phyloP scores from a whole-genome alignment of 2,113 vertebrate species.

The Origma solitaria region DNA sequence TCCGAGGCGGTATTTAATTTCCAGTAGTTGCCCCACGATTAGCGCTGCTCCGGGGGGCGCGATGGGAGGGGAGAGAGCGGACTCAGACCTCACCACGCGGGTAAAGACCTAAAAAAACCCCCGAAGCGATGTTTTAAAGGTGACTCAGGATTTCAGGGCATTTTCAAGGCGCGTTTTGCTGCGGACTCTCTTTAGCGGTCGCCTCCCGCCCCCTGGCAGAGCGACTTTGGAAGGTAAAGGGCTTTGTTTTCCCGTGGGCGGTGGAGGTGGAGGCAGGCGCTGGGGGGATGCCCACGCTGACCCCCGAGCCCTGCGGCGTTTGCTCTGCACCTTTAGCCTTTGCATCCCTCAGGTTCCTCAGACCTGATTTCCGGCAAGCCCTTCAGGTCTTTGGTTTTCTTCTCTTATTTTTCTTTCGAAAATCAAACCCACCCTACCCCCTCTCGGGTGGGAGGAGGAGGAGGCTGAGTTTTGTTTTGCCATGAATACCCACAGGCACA shows the following conservation, averaged over 20 bases:
- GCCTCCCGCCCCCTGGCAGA: neutral
- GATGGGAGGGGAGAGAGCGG: neutral
- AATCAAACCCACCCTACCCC: neutral
- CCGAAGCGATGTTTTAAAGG: neutral
- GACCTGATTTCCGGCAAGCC: neutral
- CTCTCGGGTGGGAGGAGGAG: neutral
- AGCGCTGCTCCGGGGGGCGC: neutral
- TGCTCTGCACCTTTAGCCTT: neutral
- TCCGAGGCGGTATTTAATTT: conserved; percentile 77
- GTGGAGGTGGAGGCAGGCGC: neutral
- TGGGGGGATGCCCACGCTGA: neutral
- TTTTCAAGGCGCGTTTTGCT: neutral
- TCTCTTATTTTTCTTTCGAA: neutral
- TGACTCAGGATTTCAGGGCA: conserved; percentile 55
- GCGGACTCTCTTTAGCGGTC: neutral
- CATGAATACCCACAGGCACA: neutral
- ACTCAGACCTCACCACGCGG: neutral
- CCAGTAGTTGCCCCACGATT: conserved; percentile 35
- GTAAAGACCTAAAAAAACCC: neutral
- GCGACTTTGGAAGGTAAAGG: neutral
- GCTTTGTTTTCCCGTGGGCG: neutral
- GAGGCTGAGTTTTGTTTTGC: neutral
- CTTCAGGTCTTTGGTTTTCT: neutral
- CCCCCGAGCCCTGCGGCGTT: neutral
- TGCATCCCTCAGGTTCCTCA: neutral